Percentiles rank a stretch among this genome's conserved stretches.
Evolutionary conservation across 2,797 vertebrate species (phyloP).

Genomic region (Peromyscus attwateri): DNA sequence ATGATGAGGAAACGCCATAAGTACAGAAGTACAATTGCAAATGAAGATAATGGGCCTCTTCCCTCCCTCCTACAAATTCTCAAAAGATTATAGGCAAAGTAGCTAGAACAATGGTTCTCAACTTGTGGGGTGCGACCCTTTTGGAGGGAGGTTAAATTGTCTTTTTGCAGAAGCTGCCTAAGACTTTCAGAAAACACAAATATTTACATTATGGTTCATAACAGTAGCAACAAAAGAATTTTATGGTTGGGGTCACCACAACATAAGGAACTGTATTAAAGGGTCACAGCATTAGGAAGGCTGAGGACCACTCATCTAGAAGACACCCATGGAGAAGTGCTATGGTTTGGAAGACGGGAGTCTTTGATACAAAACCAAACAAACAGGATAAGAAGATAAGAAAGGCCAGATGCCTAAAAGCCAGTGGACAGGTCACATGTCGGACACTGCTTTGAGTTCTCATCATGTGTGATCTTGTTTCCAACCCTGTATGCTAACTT

Average conservation of each 20-base stretch:
- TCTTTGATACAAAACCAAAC: not conserved
- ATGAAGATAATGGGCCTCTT: not conserved
- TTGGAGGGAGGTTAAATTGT: not conserved
- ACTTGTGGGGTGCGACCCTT: not conserved
- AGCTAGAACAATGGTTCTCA: not conserved
- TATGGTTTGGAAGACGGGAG: not conserved
- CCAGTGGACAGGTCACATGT: not conserved
- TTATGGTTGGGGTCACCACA: not conserved
- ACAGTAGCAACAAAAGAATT: not conserved
- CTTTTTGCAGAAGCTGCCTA: not conserved
- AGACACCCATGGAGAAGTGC: not conserved
- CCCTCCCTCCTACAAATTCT: not conserved
- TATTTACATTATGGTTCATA: not conserved
- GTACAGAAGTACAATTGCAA: not conserved
- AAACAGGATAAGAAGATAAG: conserved; percentile 25
- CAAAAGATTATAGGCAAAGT: not conserved
- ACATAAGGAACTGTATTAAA: not conserved
- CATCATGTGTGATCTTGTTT: not conserved
- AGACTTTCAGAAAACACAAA: not conserved
- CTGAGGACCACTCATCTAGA: not conserved
- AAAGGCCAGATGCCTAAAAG: not conserved
- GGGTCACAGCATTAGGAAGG: not conserved
- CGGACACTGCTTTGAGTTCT: not conserved
- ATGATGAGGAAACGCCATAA: not conserved
- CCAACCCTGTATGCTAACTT: not conserved